Base-by-base conservation (phyloP, 2,888 invertebrate species). In the Hyalella azteca region DNA sequence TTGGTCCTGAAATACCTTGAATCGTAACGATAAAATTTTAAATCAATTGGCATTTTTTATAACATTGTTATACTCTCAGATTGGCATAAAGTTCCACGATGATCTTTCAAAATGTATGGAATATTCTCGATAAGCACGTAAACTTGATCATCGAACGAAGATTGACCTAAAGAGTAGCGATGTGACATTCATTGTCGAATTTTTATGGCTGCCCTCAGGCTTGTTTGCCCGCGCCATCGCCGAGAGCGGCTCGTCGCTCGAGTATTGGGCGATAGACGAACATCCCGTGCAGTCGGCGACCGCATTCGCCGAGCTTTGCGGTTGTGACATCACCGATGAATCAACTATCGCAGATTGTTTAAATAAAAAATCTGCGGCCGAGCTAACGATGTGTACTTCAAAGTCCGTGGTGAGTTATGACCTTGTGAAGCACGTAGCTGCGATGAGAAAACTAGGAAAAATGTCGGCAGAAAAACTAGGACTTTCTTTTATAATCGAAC, bases 211-310 rank as follows among this genome's bases (percentile, higher is more conserved):
- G 13, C 5, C 15, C 15, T 3, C 66, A 84, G 85, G 81, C 1
- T 75, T 85, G n/a, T 85, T 85, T 79, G 75, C 73, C 13, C 66
- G 82, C 9, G 85, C 78, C 15, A 85, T 85, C 48, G 85, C 81
- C 11, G 84, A 85, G 78, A 84, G 84, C n/a, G 85, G 85, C 26
- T 84, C 85, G 7, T 82, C 85, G 9, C 50, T 85, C 41, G 82
- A 85, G 29, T 83, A 84, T 76, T 85, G 85, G 84, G 84, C 81
- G 78, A 83, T 76, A 26, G 85, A 75, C 29, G 76, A 77, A 7
- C 78, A 84, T 45, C 84, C 84, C n/a, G 7, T 82, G n/a, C 11
- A 39, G 5, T 80, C 82, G 7, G 78, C 82, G 15, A 22, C 4
- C 11, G 22, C n/a, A 3, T 75, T 75, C 22, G 40, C 75, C 22